A percentile compares a stretch with the other conserved stretches of the same genome.
Evolutionary conservation across 2,888 invertebrate species (phyloP).

Genomic region (Acholoe squamosa): DNA sequence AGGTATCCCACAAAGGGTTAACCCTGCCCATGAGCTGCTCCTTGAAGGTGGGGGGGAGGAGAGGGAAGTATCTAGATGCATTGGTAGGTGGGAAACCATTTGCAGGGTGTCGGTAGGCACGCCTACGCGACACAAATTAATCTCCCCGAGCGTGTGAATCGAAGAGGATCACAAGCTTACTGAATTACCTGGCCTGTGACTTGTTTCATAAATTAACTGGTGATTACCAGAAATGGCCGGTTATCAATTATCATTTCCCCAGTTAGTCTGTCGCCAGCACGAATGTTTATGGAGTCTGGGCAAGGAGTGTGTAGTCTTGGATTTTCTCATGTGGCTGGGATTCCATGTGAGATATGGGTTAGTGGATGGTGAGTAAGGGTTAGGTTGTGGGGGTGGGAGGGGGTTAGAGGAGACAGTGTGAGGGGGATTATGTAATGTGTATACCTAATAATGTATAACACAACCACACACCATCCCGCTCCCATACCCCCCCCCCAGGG

Average conservation of each 20-base stretch:
- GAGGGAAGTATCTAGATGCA: not conserved
- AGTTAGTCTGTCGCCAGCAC: no score
- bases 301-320: no score
- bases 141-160: constrained; percentile 13
- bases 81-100: no score
- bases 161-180: not conserved
- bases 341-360: not conserved
- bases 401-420: not conserved
- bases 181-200: not conserved
- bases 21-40: not conserved
- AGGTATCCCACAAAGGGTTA: no score
- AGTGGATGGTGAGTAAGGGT: not conserved
- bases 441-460: no score
- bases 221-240: constrained; percentile 16
- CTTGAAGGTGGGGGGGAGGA: not conserved
- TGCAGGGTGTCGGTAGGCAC: not conserved
- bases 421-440: no score
- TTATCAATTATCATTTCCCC: not conserved
- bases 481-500: not conserved
- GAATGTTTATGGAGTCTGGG: no score
- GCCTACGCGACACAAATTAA: not conserved
- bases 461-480: no score
- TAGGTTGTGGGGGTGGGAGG: not conserved
- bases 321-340: no score
- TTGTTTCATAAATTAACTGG: not conserved